Conservation (phyloP, 2,888 invertebrate species). For the Hipparchia sbordonii region DNA sequence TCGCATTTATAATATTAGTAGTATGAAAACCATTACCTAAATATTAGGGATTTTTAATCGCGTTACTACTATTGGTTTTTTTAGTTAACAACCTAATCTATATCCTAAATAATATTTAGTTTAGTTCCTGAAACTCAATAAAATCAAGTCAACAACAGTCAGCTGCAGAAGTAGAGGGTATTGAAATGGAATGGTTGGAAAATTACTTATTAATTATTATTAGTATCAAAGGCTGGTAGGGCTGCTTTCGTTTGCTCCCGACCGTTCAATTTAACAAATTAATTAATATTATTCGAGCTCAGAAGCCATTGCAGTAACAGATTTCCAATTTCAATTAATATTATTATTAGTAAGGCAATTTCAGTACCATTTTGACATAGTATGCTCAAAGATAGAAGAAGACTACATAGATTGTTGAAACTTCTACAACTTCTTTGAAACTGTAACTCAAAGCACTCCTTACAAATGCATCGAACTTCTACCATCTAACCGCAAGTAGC, state of each 20-base stretch:
- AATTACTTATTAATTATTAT: constrained; percentile 11
- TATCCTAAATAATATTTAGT: too few relatives aligned
- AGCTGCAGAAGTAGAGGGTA: not conserved
- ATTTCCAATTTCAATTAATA: not conserved
- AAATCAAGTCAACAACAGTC: not conserved
- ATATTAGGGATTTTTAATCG: too few relatives aligned
- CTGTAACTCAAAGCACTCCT: too few relatives aligned
- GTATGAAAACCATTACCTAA: too few relatives aligned
- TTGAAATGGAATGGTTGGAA: not conserved
- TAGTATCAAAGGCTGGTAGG: not conserved
- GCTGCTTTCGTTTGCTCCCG: constrained; percentile 1
- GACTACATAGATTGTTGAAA: too few relatives aligned
- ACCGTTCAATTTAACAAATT: constrained; percentile 8
- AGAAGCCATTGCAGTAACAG: not conserved
- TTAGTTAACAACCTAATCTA: too few relatives aligned
- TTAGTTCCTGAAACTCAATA: not conserved
- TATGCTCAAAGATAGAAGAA: too few relatives aligned
- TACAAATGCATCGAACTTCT: too few relatives aligned
- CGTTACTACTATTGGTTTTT: too few relatives aligned
- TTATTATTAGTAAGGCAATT: not conserved
- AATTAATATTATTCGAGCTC: constrained; percentile 4
- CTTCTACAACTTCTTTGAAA: too few relatives aligned
- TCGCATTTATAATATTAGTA: too few relatives aligned
- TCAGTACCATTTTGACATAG: not conserved
- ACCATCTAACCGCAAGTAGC: too few relatives aligned